Base-by-base conservation (phyloP, 1,140 invertebrate species). In the Bicyclus anynana region DNA sequence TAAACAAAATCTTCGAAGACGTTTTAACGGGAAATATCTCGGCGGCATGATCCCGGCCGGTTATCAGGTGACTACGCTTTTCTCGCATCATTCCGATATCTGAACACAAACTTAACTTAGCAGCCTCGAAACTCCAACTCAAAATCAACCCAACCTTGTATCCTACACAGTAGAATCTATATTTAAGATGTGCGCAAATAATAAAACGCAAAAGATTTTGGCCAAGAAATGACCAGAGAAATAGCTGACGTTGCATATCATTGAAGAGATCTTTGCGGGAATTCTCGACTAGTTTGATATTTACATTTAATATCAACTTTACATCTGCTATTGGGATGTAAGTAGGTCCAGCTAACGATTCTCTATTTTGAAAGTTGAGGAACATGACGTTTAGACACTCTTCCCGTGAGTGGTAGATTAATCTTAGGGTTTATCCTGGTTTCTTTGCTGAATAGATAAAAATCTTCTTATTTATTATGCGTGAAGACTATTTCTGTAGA, bases 281-380 rank as follows among this genome's bases (percentile, higher is more conserved):
- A 70, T 56, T 53, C 53, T 55, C 18, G 47, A 20, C 59, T 69
- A 71, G 70, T 75, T 75, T 62, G 65, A 59, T 62, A 76, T 76
- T 76, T 76, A 66, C 69, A 71, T 74, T 65, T 54, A 59, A 27
- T 56, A 54, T 53, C 51, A 68, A 61, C 67, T 60, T 63, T 18
- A 38, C 58, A 53, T 56, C 62, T 59, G 56, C 62, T 60, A 61
- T 33, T 65, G 13, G 1, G 3, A 16, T 14, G 13, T 5, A 38
- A 17, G 37, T 5, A 38, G 37, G 37, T 7, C 1, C 35, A 16
- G 13, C 16, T 5, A 65, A 33, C 10, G 29, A 7, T 12, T n/a
- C 1, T 33, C n/a, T 1, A 33, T 12, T 7, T n/a, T 12, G 29
- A 33, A 12, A 3, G 7, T 12, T 33, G 29, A 33, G 12, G 10